These are phyloP conservation scores for Drosophila varians DNA, from an alignment of 1,140 invertebrate species.

Conservation along the genomic window DNA sequence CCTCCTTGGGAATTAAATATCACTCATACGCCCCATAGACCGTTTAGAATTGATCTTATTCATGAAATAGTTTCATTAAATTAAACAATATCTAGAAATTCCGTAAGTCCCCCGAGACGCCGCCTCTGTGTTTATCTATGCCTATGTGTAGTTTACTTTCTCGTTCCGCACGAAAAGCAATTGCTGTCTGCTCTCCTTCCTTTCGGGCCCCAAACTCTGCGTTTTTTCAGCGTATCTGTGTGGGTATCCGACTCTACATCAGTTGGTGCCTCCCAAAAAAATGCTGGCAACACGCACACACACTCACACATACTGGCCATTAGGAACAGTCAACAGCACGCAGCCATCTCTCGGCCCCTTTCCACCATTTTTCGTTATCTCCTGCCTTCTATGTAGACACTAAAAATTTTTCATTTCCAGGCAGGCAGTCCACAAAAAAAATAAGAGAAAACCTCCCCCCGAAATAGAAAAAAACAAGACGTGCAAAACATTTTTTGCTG, in stretches of 20 bases:
- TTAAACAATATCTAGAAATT: conserved; percentile 1
- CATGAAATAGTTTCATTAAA: too few species aligned
- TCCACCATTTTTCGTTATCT: conserved; percentile 47
- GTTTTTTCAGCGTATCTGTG: background rate
- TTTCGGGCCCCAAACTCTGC: conserved; percentile 2
- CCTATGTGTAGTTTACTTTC: conserved; percentile 59
- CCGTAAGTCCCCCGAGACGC: background rate
- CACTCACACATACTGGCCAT: conserved; percentile 33
- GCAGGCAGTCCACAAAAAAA: conserved; percentile 32
- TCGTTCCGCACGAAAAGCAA: conserved; percentile 35
- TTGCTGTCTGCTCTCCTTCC: conserved; percentile 58
- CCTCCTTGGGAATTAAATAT: too few species aligned
- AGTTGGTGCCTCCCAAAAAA: conserved; percentile 51
- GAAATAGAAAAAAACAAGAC: conserved; percentile 21
- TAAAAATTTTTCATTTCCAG: conserved; percentile 79
- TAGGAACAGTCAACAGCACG: conserved; percentile 75
- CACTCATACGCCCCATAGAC: too few species aligned
- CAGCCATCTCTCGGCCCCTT: conserved; percentile 40
- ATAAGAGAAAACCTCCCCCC: background rate
- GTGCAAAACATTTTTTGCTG: conserved; percentile 50
- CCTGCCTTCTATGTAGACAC: conserved; percentile 74
- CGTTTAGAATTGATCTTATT: too few species aligned
- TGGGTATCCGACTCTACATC: conserved; percentile 25
- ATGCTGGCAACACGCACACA: conserved; percentile 21
- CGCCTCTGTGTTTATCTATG: conserved; percentile 66